A percentile compares a stretch with the other conserved stretches of the same genome.
Conservation (phyloP, 2,888 invertebrate species). For the Dioctria linearis region DNA sequence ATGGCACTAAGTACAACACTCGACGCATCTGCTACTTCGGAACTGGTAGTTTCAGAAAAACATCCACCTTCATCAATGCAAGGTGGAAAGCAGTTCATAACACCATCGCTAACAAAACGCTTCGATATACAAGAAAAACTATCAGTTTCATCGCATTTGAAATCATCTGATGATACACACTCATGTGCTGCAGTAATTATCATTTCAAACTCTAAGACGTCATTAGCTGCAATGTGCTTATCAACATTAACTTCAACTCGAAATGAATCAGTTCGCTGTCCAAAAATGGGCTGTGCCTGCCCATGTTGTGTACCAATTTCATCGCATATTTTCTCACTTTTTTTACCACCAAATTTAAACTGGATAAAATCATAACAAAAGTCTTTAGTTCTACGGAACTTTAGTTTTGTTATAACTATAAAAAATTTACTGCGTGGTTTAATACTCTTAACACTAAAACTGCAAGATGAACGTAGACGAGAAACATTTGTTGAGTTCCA, state of each 20-base stretch:
- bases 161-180: conserved; percentile 60
- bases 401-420: conserved; percentile 67
- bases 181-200: conserved; percentile 67
- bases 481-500: conserved; percentile 67
- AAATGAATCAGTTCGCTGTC: conserved; percentile 16
- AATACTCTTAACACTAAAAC: conserved; percentile 65
- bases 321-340: conserved; percentile 27
- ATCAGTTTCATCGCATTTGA: conserved; percentile 66
- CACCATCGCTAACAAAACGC: conserved; percentile 67
- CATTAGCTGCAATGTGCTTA: conserved; percentile 59
- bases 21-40: conserved; percentile 65
- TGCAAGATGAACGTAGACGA: conserved; percentile 67
- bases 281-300: conserved; percentile 23
- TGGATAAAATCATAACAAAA: conserved; percentile 67
- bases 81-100: conserved; percentile 68
- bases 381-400: conserved; percentile 64
- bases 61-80: conserved; percentile 68
- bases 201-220: conserved; percentile 67
- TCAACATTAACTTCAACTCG: conserved; percentile 19
- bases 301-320: conserved; percentile 18
- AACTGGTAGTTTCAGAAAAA: conserved; percentile 64
- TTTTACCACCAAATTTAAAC: conserved; percentile 59
- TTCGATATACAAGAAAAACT: conserved; percentile 67
- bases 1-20: conserved; percentile 69
- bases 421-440: conserved; percentile 66